Evolutionary conservation across 2,797 vertebrate species (phyloP), one percentile per base, ranked within the genome.

Genomic region (Pyrocephalus nanus): DNA sequence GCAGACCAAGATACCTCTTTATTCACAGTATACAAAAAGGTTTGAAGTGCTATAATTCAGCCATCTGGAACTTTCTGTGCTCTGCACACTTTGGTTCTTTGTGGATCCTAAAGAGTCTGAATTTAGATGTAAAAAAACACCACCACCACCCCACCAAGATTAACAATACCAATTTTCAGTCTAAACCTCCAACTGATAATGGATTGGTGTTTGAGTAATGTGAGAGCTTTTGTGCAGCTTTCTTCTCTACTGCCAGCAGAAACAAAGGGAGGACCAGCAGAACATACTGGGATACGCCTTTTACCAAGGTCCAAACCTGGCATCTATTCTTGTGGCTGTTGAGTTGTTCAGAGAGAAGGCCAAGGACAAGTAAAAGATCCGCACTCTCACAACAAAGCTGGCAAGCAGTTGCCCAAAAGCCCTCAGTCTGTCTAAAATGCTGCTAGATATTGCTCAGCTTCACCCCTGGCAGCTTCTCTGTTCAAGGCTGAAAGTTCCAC

Each of bases 101-200:
- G 32, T 34, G 4, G 23, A 67, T 62, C 19, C 48, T 89, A 48
- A 82, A 70, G n/a, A 30, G 14, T 71, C 26, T 84, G 36, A 78
- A 54, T 77, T 86, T 58, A 58, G 7, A 43, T 58, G 20, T 65
- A 67, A 83, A 70, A 14, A 72, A 51, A 8, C n/a, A 53, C 40
- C 19, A 6, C 1, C 1, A 1, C 45, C 23, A 36, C 16, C 1
- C 3, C 3, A 3, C 2, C 7, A 14, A 40, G 21, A 62, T 42
- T 54, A 71, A 62, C 18, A 32, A 57, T 40, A 54, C 43, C 34
- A 36, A 16, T 32, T 38, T 72, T 78, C 51, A 86, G 32, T 42
- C 4, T 14, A 80, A 78, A 26, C 25, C 69, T 83, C 15, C 47
- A 86, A 25, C 21, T 72, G 57, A 64, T 30, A 69, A 51, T 29